phyloP scores from a whole-genome alignment of 1,140 invertebrate species.

The Apis florea region DNA sequence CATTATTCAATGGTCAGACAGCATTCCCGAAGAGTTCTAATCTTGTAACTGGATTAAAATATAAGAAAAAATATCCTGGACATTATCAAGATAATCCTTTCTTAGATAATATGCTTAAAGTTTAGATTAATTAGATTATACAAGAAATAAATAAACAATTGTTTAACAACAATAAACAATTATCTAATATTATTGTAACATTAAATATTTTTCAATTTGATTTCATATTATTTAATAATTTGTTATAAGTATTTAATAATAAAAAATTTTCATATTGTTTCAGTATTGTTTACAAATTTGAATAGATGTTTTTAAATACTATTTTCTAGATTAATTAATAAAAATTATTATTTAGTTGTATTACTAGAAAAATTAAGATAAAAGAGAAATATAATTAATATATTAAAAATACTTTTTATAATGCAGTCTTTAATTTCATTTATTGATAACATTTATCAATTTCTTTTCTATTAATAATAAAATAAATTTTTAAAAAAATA shows the following conservation, averaged over 20 bases:
- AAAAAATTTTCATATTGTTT: background rate
- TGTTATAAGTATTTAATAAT: background rate
- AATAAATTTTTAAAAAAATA: background rate
- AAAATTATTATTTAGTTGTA: background rate
- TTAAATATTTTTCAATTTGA: background rate
- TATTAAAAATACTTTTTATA: background rate
- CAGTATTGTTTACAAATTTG: too few relatives aligned
- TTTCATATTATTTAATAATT: background rate
- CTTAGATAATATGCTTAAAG: slow-evolving; percentile 29
- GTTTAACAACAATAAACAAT: too few relatives aligned
- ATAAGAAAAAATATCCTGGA: slow-evolving; percentile 90
- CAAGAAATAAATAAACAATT: slow-evolving; percentile 17
- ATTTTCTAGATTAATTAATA: background rate
- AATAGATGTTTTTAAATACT: background rate
- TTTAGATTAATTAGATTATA: slow-evolving; percentile 17
- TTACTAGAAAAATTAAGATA: too few relatives aligned
- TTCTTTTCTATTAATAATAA: background rate
- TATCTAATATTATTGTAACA: background rate
- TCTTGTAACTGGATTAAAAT: slow-evolving; percentile 90
- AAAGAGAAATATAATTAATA: background rate
- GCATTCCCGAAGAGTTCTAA: slow-evolving; percentile 92
- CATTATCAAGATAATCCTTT: slow-evolving; percentile 82
- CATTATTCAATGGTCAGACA: slow-evolving; percentile 88
- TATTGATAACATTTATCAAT: background rate
- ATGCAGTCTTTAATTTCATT: background rate